Percentiles rank a stretch among this genome's conserved stretches.
Conservation (phyloP, 1,140 invertebrate genomes). For the Ganaspis sp. region DNA sequence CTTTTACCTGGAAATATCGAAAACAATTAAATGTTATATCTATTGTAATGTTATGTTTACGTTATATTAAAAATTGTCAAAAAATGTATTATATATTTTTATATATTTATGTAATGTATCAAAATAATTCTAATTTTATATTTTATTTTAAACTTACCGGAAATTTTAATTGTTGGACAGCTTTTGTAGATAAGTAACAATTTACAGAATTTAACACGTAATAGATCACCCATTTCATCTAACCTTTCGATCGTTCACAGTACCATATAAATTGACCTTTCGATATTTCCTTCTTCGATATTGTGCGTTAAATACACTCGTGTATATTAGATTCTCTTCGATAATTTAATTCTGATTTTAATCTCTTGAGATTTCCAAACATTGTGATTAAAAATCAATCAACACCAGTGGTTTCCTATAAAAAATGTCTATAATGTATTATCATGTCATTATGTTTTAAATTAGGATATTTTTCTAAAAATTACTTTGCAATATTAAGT, state of each 20-base stretch:
- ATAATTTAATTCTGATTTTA: background rate
- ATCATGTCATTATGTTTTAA: no score
- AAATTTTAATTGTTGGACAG: background rate
- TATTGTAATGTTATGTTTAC: no score
- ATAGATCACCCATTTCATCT: background rate
- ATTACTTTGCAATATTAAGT: no score
- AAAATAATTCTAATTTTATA: background rate
- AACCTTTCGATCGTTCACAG: slow-evolving; percentile 15
- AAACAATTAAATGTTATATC: no score
- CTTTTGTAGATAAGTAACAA: background rate
- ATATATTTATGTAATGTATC: no score
- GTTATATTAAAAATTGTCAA: no score
- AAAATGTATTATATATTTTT: no score
- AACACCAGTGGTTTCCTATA: background rate
- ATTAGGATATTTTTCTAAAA: background rate
- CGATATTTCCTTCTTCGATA: slow-evolving; percentile 7
- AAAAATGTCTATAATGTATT: background rate
- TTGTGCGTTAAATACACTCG: slow-evolving; percentile 9
- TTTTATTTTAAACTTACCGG: background rate
- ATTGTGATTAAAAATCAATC: background rate
- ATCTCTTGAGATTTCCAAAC: background rate
- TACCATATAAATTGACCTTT: slow-evolving; percentile 19
- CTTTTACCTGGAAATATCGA: background rate
- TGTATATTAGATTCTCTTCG: slow-evolving; percentile 1
- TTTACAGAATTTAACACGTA: background rate